Conservation (phyloP, 2,113 vertebrate genomes). For the Corythoichthys intestinalis region DNA sequence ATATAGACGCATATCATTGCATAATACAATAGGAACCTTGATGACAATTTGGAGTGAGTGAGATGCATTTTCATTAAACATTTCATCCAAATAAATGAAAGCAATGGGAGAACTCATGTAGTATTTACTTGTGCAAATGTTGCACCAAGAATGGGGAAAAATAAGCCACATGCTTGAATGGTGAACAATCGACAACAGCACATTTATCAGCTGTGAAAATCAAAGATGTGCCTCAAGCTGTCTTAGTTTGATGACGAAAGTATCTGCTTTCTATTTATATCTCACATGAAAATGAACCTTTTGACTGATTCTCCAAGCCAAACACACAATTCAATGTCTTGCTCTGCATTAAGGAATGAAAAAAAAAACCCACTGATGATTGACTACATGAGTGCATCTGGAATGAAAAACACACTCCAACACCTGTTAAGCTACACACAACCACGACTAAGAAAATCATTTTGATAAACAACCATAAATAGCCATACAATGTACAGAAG, state of each 20-base stretch:
- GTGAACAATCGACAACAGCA: conserved; percentile 19
- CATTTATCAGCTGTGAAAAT: conserved; percentile 34
- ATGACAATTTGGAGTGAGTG: neutral
- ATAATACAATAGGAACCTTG: neutral
- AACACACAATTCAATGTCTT: conserved; percentile 45
- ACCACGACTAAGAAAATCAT: conserved; percentile 4
- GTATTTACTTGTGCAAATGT: conserved; percentile 3
- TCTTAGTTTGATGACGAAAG: conserved; percentile 34
- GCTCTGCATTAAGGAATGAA: conserved; percentile 38
- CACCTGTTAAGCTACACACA: conserved; percentile 27
- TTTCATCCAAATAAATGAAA: neutral
- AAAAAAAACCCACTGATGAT: conserved; percentile 9
- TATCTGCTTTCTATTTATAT: conserved; percentile 59
- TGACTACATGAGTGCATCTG: neutral
- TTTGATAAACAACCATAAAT: conserved; percentile 26
- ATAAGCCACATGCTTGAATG: conserved; percentile 12
- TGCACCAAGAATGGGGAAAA: neutral
- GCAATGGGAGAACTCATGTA: neutral
- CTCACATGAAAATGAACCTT: conserved; percentile 46
- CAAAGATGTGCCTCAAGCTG: conserved; percentile 33
- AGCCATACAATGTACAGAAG: conserved; percentile 7
- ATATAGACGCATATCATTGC: neutral
- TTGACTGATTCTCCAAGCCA: conserved; percentile 34
- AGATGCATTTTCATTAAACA: neutral
- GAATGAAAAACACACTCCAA: conserved; percentile 2